These are phyloP conservation scores for Uropetala carovei DNA, from an alignment of 2,888 invertebrate species.

Conservation along the genomic window DNA sequence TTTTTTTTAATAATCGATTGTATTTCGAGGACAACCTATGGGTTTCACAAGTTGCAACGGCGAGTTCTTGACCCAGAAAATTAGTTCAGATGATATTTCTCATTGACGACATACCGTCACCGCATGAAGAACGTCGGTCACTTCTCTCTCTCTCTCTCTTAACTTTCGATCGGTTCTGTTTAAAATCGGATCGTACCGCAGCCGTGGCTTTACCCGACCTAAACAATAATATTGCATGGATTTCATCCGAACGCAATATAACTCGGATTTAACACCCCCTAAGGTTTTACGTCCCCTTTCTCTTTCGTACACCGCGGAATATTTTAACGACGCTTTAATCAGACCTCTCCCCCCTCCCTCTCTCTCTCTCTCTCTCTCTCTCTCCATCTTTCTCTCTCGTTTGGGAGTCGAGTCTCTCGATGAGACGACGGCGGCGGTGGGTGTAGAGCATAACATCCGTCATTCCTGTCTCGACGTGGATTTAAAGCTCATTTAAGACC, in stretches of 20 bases:
- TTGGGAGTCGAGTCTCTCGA: background rate
- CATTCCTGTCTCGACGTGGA: constrained; percentile 60
- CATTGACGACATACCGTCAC: no score
- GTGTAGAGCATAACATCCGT: constrained; percentile 52
- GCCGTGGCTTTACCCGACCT: background rate
- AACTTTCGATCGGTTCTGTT: background rate
- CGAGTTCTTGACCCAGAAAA: no score
- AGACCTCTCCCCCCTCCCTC: constrained; percentile 19
- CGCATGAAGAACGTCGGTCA: no score
- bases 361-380: no score
- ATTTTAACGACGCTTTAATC: constrained; percentile 59
- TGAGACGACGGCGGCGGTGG: constrained; percentile 11
- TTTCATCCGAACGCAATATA: constrained; percentile 46
- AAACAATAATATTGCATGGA: constrained; percentile 49
- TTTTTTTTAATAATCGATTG: no score
- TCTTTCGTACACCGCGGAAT: constrained; percentile 54
- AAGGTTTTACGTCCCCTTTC: constrained; percentile 54
- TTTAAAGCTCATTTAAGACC: constrained; percentile 56
- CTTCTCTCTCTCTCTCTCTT: background rate
- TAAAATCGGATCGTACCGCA: background rate
- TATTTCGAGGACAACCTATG: no score
- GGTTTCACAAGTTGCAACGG: no score
- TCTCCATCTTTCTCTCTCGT: no score
- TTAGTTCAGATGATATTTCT: no score
- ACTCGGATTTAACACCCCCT: constrained; percentile 42